Conservation (phyloP, 1,140 invertebrate species). For the Conopomorpha cramerella region DNA sequence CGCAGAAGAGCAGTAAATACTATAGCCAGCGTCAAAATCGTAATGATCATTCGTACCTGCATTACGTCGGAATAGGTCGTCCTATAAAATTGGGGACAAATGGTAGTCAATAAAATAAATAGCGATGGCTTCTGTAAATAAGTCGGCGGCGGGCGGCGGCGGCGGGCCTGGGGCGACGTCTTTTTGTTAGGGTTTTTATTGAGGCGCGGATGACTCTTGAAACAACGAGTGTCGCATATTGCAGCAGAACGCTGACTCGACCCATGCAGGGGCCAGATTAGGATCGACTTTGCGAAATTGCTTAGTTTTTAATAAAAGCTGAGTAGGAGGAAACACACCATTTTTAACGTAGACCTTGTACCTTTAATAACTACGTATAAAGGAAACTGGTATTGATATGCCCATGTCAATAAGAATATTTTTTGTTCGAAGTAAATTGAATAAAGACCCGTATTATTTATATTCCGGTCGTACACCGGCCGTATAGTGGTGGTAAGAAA, state of each 20-base stretch:
- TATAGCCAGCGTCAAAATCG: too few species aligned
- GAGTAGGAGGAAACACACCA: too few species aligned
- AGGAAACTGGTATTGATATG: too few species aligned
- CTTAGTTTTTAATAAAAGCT: too few species aligned
- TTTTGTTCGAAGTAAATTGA: too few species aligned
- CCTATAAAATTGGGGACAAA: constrained; percentile 56
- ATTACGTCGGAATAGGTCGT: constrained; percentile 40
- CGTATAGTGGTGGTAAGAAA: constrained; percentile 26
- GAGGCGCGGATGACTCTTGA: constrained; percentile 55
- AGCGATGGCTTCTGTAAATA: constrained; percentile 59
- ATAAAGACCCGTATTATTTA: too few species aligned
- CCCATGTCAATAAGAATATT: too few species aligned
- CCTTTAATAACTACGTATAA: too few species aligned
- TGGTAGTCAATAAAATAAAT: constrained; percentile 61
- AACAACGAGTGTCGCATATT: constrained; percentile 40
- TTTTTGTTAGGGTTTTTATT: constrained; percentile 60
- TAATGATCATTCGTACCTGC: constrained; percentile 32
- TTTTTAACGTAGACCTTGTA: too few species aligned
- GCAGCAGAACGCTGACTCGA: constrained; percentile 33
- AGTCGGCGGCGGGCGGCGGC: constrained; percentile 23
- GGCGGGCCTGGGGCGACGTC: constrained; percentile 41
- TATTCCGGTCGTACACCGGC: constrained; percentile 46
- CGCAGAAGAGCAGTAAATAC: too few species aligned
- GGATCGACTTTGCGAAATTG: constrained; percentile 29
- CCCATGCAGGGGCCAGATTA: constrained; percentile 48